Conservation (phyloP, 2,888 invertebrate genomes). For the Diadegma fenestrale region DNA sequence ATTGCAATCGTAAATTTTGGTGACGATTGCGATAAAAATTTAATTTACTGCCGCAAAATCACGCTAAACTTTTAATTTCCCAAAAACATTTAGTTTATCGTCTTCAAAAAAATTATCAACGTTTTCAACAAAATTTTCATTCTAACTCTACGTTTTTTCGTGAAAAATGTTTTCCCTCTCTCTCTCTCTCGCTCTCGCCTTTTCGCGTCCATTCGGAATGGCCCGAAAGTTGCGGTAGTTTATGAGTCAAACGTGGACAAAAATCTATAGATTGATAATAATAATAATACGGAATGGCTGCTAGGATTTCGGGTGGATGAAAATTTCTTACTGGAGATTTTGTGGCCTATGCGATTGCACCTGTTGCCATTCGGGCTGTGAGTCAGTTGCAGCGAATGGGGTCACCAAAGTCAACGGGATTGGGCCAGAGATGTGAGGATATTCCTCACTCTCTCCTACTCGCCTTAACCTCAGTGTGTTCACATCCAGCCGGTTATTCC, state of each 20-base stretch:
- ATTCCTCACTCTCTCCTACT: constrained; percentile 35
- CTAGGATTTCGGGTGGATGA: constrained; percentile 19
- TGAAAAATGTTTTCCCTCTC: background rate
- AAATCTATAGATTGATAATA: background rate
- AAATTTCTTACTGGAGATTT: constrained; percentile 54
- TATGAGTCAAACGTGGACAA: constrained; percentile 6
- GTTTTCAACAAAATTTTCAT: too few species aligned
- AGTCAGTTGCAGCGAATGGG: constrained; percentile 52
- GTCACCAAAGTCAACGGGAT: constrained; percentile 48
- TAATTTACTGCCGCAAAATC: too few species aligned
- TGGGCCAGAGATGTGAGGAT: constrained; percentile 24
- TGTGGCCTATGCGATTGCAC: constrained; percentile 59
- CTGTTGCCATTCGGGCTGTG: constrained; percentile 60
- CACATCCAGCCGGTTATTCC: constrained; percentile 40
- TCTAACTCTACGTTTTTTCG: too few species aligned
- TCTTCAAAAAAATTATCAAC: too few species aligned
- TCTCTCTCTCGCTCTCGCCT: too few species aligned
- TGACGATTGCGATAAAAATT: too few species aligned
- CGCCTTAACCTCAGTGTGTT: constrained; percentile 24
- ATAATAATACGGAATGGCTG: constrained; percentile 27
- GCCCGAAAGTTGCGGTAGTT: constrained; percentile 10
- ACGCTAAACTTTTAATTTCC: too few species aligned
- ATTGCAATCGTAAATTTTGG: too few species aligned
- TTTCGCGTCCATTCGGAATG: background rate
- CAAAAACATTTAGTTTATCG: too few species aligned